Evolutionary conservation across 2,113 vertebrate genomes (phyloP), one percentile per base, ranked within the genome.

Genomic region (Carlito syrichta): DNA sequence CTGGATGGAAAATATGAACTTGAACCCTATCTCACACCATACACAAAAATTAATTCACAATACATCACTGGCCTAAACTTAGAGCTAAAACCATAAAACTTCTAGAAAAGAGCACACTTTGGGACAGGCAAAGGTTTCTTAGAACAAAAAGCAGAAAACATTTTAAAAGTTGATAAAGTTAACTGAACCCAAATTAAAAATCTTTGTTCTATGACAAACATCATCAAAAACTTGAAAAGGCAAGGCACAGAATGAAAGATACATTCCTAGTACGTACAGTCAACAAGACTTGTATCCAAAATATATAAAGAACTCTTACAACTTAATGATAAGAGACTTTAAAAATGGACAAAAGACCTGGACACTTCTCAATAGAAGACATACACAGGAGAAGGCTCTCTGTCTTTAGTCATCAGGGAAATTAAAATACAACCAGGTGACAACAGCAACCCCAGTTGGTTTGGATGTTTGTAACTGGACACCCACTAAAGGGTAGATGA

Each of bases 121-220:
- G 19, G 35, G 32, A 62, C 25, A 38, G 32, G 38, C 58, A 76
- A 94, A 82, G 16, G 2, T 52, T 92, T 76, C 56, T 56, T 35
- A 87, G 60, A 87, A 91, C 25, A 56, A 84, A 94, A 88, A 54
- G 2, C 54, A 94, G 35, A 17, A 96, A 77, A 45, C n/a, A 73
- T 78, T n/a, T 77, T 38, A 90, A 91, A 88, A 76, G 7, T 7
- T 40, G 7, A 16, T 38, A 58, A 90, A 83, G 9, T 38, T 8
- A 25, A 82, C n/a, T 95, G 45, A 69, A 17, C 88, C 43, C 89
- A 78, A 91, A 83, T 71, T 23, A 32, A 43, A 77, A 87, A 48
- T 30, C 32, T 90, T 63, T 60, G 48, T 96, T 93, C 73, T 77
- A 35, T 94, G 48, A 74, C 95, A 94, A 78, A 62, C 45, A 81